Evolutionary conservation across 2,113 vertebrate genomes (phyloP).

Genomic region (Eolophus roseicapilla): DNA sequence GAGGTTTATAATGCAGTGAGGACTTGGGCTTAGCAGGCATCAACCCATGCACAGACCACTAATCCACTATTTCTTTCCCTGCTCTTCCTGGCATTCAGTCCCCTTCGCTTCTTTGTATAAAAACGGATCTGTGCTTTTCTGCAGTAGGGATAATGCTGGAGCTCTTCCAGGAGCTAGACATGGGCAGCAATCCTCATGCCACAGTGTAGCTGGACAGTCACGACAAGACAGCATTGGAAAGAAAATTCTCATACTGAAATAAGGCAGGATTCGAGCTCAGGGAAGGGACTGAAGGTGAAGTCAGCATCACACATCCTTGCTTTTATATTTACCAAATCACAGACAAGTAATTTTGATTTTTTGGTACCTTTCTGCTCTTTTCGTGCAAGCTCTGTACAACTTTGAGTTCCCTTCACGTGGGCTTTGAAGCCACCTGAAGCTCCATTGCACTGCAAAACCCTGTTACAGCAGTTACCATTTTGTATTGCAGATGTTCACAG

Average conservation of each 20-base stretch:
- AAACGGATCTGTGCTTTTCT: neutral
- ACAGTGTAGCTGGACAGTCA: neutral
- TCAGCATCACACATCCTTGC: neutral
- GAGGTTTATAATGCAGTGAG: accelerated
- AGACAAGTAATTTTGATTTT: neutral
- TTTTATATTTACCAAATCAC: neutral
- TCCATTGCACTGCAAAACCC: neutral
- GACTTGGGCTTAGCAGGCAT: neutral
- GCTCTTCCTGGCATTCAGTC: neutral
- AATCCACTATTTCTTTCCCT: neutral
- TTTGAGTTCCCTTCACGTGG: accelerated
- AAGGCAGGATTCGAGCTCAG: neutral
- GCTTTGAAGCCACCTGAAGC: neutral
- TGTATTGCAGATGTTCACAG: neutral
- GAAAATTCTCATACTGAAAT: neutral
- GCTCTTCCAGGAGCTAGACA: neutral
- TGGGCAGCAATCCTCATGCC: neutral
- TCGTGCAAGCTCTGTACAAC: neutral
- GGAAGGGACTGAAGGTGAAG: neutral
- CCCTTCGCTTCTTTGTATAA: neutral
- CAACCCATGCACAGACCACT: neutral
- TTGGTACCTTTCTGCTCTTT: neutral
- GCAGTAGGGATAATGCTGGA: accelerated
- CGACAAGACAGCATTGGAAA: neutral
- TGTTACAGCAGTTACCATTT: neutral